Base-by-base conservation (phyloP, 2,888 invertebrate species). In the Griposia aprilina region DNA sequence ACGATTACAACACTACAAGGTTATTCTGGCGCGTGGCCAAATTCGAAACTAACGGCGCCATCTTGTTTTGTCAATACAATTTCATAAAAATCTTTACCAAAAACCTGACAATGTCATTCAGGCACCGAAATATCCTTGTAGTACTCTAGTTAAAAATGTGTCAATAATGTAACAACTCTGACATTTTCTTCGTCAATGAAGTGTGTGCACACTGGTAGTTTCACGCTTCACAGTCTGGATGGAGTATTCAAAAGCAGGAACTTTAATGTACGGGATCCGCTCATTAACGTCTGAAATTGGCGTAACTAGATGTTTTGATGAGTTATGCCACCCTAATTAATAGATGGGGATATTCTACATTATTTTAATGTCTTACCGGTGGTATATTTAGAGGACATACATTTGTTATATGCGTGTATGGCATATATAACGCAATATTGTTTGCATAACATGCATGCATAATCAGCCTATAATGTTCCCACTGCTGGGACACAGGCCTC, bases 211-310 rank as follows among this genome's bases (percentile, higher is more conserved):
- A 77, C 62, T 59, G 11, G 26, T 69, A 55, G 70, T 83, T 86
- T 71, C 41, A 74, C 76, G 80, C 84, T 83, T 86, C 87, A 76
- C 60, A 83, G 72, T 74, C 74, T 55, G 50, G 23, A 69, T 72
- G 66, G n/a, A 84, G 41, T 81, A 78, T 76, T 80, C 68, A 75
- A 80, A 86, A 80, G 62, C 52, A 74, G 62, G 65, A 82, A 82
- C 65, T 80, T 86, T 73, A 70, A 81, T 74, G 68, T 72, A 66
- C 59, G 55, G 57, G 85, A 87, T 75, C 50, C 86, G 88, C 83
- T 87, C 67, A 85, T 87, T 85, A 87, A 69, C 80, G 65, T 11
- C 65, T 71, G 74, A 87, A 87, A 87, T 87, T 87, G 60, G 88
- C 86, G 83, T 85, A 81, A 76, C 88, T 80, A 84, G 77, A 69